Percentiles rank a stretch among this genome's conserved stretches.
Conservation (phyloP, 2,113 vertebrate genomes). For the Camelus dromedarius region DNA sequence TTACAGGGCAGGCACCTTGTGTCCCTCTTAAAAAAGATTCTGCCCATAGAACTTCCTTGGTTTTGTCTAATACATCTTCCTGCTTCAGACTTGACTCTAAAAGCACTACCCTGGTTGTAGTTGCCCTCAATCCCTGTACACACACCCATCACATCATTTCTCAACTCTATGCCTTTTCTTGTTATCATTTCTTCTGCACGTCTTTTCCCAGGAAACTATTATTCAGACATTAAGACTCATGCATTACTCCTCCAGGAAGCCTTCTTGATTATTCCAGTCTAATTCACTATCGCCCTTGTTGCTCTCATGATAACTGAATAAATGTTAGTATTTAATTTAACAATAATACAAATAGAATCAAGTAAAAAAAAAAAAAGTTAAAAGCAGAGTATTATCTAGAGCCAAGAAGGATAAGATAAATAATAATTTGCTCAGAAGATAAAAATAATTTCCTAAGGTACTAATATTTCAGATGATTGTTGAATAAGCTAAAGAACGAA, state of each 20-base stretch:
- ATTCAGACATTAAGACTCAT: background rate
- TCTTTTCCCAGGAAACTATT: background rate
- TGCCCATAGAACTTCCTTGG: background rate
- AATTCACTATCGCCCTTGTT: background rate
- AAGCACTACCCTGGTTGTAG: fast-evolving
- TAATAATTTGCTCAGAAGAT: background rate
- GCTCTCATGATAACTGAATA: background rate
- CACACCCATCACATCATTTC: background rate
- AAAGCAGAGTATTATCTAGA: background rate
- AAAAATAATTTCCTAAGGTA: background rate
- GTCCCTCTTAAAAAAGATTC: background rate
- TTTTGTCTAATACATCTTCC: background rate
- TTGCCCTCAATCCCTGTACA: background rate
- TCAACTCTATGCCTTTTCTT: background rate
- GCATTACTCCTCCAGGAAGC: background rate
- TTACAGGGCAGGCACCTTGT: background rate
- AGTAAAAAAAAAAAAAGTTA: background rate
- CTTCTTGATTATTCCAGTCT: background rate
- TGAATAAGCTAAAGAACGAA: background rate
- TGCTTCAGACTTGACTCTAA: background rate
- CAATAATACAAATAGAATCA: background rate
- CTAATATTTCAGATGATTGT: background rate
- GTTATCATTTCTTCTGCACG: background rate
- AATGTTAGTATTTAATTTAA: background rate
- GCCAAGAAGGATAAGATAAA: background rate